A percentile compares a stretch with the other conserved stretches of the same genome.
Conservation (phyloP, 2,797 vertebrate species). For the Phrynocephalus vlangalii region DNA sequence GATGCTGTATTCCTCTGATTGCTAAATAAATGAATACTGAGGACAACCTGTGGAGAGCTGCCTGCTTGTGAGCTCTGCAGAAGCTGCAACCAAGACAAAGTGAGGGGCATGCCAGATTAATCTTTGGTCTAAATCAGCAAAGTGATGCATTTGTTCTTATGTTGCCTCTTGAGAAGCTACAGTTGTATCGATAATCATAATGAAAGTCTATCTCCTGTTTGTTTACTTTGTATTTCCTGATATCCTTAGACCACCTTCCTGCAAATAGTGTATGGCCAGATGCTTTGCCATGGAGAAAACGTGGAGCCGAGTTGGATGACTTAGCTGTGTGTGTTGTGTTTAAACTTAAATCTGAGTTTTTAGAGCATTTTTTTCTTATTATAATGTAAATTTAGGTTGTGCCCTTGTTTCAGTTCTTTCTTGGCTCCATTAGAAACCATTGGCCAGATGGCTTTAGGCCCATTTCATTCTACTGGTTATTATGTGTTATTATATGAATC, state of each 20-base stretch:
- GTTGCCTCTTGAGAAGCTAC: neutral
- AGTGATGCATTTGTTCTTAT: neutral
- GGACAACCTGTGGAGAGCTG: neutral
- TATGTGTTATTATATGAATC: too few species aligned
- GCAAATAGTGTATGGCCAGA: neutral
- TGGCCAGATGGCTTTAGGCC: neutral
- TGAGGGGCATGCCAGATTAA: neutral
- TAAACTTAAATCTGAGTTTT: neutral
- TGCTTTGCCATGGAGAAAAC: neutral
- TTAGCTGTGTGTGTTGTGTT: neutral
- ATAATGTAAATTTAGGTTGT: too few species aligned
- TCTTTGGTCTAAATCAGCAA: constrained; percentile 12
- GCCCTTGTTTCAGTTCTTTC: too few species aligned
- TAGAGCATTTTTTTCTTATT: neutral
- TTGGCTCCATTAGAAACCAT: neutral
- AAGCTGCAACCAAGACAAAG: neutral
- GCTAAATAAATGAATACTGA: neutral
- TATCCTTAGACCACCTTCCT: neutral
- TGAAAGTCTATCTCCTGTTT: constrained; percentile 14
- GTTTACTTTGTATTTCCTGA: constrained; percentile 12
- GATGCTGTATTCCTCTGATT: neutral
- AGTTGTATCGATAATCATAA: constrained; percentile 3
- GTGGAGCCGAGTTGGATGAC: neutral
- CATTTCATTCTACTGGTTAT: neutral
- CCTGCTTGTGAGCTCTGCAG: neutral